A percentile compares a stretch with the other conserved stretches of the same genome.
phyloP scores from a whole-genome alignment of 2,888 invertebrate species.

The Plebejus anna region DNA sequence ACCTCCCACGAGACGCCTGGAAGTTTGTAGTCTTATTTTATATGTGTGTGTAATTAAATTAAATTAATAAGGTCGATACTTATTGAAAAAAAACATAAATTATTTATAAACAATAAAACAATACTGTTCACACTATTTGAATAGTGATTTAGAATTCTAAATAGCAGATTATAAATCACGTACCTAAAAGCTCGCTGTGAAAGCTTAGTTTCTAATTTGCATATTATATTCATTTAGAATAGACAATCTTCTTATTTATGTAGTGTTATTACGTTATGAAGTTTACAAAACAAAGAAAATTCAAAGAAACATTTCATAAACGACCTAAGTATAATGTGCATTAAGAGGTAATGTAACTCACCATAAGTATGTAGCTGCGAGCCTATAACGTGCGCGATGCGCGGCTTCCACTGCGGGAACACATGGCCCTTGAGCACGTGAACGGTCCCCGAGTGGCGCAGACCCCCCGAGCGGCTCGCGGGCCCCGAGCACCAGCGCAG shows the following conservation, averaged over 20 bases:
- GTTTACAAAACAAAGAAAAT: constrained; percentile 11
- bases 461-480: constrained; percentile 67
- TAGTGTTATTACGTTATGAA: not conserved
- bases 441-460: constrained; percentile 70
- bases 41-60: too few species aligned
- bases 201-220: not conserved
- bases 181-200: not conserved
- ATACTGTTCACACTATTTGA: too few species aligned
- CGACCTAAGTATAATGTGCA: too few species aligned
- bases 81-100: too few species aligned
- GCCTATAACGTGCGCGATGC: constrained; percentile 80
- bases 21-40: constrained; percentile 36
- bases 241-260: not conserved
- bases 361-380: constrained; percentile 81
- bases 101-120: too few species aligned
- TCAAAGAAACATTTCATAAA: not conserved
- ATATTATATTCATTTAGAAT: not conserved
- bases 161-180: not conserved
- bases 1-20: constrained; percentile 65
- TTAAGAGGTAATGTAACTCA: constrained; percentile 38
- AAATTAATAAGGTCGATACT: not conserved
- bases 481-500: constrained; percentile 83
- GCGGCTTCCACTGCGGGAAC: constrained; percentile 84
- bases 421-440: constrained; percentile 83
- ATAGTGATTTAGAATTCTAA: too few species aligned